Evolutionary conservation across 2,888 invertebrate genomes (phyloP), one percentile per base, ranked within the genome.

Genomic region (Cecidostiba fungosa): DNA sequence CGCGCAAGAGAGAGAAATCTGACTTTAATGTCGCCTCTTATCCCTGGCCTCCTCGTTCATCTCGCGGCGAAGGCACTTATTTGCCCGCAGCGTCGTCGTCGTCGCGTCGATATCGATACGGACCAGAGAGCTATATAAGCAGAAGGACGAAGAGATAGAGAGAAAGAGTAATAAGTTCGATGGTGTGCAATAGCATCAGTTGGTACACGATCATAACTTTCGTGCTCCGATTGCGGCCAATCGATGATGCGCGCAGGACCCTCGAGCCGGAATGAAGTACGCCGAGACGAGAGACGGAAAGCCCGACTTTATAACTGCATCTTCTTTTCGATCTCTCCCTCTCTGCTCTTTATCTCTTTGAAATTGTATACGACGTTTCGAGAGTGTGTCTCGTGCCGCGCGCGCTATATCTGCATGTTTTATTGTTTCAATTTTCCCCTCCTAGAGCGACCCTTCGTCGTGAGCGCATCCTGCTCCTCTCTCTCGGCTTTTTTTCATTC

Each of bases 1-100:
- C 77, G 70, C n/a, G 23, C 23, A 29, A 73, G 77, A 85, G 69
- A 73, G 77, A 85, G 69, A 79, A 76, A 79, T 85, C 84, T 59
- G 79, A 84, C 54, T 77, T 84, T 79, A 80, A 85, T 77, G 84
- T 85, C 80, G 84, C 76, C 76, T 85, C 80, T 80, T 85, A 85
- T 80, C 74, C 80, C 16, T 12, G 62, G 32, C n/a, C 79, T 66
- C 77, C 29, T 84, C 82, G 76, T 82, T 77, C 77, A 81, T 81
- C 62, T 73, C 74, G 29, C 74, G 29, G 32, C 66, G 32, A 2
- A 39, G 77, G 72, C 77, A 70, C 54, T 83, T 83, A 83, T 77
- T 77, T 59, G 83, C 83, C 81, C 81, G 77, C 77, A 77, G 83
- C 66, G 39, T 32, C 79, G 43, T 66, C 47, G 16, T 69, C 69